phyloP scores from a whole-genome alignment of 2,888 invertebrate genomes.

The Caenorhabditis sp. region DNA sequence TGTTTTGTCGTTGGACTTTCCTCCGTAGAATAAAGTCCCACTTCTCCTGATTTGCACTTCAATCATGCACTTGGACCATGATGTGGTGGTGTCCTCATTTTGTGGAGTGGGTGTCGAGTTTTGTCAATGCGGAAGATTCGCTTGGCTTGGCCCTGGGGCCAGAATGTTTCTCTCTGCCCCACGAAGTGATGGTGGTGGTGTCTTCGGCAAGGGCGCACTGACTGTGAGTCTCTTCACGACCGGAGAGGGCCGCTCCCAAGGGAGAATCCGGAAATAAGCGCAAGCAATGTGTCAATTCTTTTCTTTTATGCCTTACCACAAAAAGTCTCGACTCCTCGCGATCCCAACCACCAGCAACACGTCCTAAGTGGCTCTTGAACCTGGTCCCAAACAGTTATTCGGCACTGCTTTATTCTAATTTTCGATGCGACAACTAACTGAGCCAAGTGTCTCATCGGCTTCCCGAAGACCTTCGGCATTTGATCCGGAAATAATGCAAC shows the following conservation, averaged over 20 bases:
- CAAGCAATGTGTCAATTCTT: conserved; percentile 65
- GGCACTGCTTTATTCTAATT: neutral
- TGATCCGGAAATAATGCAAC: conserved; percentile 48
- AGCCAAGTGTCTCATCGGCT: conserved; percentile 35
- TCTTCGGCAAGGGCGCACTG: conserved; percentile 40
- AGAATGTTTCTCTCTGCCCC: conserved; percentile 50
- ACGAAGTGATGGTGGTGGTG: conserved; percentile 51
- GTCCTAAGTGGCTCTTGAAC: conserved; percentile 31
- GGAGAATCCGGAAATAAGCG: conserved; percentile 58
- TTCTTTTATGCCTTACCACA: conserved; percentile 59
- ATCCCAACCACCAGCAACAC: conserved; percentile 26
- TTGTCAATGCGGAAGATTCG: conserved; percentile 44
- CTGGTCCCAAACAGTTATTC: neutral
- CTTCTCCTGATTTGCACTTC: conserved; percentile 24
- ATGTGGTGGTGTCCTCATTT: conserved; percentile 38
- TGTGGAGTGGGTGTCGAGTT: conserved; percentile 56
- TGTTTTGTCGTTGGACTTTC: too few relatives aligned
- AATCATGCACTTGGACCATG: conserved; percentile 41
- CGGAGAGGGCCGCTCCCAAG: conserved; percentile 62
- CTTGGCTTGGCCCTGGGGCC: conserved; percentile 11
- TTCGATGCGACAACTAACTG: conserved; percentile 44
- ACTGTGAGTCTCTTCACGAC: conserved; percentile 60
- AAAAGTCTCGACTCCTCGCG: conserved; percentile 50
- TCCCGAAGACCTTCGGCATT: conserved; percentile 51
- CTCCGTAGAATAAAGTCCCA: too few relatives aligned